These are phyloP conservation scores for Meghimatium bilineatum DNA, from an alignment of 2,888 invertebrate species.

Conservation along the genomic window DNA sequence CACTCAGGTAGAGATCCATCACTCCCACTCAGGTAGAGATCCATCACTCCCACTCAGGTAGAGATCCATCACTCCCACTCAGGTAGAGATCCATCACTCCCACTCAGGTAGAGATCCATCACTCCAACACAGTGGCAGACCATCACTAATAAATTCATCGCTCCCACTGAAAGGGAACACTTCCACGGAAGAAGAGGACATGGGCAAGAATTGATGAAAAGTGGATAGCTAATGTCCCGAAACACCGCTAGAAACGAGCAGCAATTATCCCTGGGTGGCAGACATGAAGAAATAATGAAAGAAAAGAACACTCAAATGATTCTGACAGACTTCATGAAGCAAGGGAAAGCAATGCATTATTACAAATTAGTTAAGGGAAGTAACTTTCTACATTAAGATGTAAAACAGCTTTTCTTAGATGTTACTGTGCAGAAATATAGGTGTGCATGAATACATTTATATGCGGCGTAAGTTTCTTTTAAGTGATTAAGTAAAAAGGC, in stretches of 20 bases:
- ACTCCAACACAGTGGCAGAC: too few species aligned
- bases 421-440: neutral
- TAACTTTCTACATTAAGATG: neutral
- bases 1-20: too few species aligned
- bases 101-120: too few species aligned
- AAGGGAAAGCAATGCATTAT: conserved; percentile 8
- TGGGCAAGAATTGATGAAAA: neutral
- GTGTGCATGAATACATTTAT: neutral
- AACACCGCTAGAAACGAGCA: neutral
- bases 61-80: too few species aligned
- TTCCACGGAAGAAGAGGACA: neutral
- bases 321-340: neutral
- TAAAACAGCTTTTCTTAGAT: neutral
- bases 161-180: too few species aligned
- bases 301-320: neutral
- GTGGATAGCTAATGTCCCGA: neutral
- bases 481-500: neutral
- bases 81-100: too few species aligned
- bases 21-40: too few species aligned
- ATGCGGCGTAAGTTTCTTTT: neutral
- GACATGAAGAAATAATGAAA: neutral
- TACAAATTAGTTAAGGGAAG: neutral
- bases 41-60: too few species aligned
- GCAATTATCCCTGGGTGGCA: neutral
- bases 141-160: too few species aligned